These are phyloP conservation scores for Meteorus sp. DNA, from an alignment of 1,140 invertebrate genomes.

Conservation along the genomic window DNA sequence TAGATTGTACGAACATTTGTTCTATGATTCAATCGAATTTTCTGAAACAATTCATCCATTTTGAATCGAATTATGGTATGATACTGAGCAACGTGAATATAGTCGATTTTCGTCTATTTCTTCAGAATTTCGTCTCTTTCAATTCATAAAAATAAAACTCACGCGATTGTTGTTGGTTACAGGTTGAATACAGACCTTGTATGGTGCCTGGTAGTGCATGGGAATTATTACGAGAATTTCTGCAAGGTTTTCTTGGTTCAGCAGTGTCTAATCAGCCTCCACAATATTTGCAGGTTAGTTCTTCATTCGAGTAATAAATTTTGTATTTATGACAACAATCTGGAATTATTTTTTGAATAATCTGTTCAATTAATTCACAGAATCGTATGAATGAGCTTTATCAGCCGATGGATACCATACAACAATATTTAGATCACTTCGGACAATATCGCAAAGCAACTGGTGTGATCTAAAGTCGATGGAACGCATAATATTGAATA, in stretches of 20 bases:
- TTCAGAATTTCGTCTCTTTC: too few species aligned
- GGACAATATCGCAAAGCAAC: conserved; percentile 80
- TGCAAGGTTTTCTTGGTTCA: conserved; percentile 87
- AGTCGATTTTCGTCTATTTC: too few species aligned
- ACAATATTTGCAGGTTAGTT: conserved; percentile 62
- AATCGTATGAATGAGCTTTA: conserved; percentile 85
- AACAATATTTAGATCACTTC: conserved; percentile 95
- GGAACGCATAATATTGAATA: too few species aligned
- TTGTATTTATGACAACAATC: not conserved
- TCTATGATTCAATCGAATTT: not conserved
- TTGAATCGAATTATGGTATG: too few species aligned
- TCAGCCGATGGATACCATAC: conserved; percentile 87
- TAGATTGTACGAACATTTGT: not conserved
- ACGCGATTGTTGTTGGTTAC: conserved; percentile 23
- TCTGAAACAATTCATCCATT: too few species aligned
- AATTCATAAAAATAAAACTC: too few species aligned
- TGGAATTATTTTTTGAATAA: not conserved
- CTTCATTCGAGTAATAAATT: conserved; percentile 4
- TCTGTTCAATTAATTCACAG: conserved; percentile 62
- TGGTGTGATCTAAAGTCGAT: conserved; percentile 56
- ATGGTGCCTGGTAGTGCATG: conserved; percentile 84
- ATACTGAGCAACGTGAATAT: too few species aligned
- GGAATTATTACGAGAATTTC: conserved; percentile 89
- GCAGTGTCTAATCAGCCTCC: conserved; percentile 68
- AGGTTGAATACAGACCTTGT: conserved; percentile 93